A percentile compares a stretch with the other conserved stretches of the same genome.
Conservation (phyloP, 2,888 invertebrate species). For the Hirtodrosophila histrioides region DNA sequence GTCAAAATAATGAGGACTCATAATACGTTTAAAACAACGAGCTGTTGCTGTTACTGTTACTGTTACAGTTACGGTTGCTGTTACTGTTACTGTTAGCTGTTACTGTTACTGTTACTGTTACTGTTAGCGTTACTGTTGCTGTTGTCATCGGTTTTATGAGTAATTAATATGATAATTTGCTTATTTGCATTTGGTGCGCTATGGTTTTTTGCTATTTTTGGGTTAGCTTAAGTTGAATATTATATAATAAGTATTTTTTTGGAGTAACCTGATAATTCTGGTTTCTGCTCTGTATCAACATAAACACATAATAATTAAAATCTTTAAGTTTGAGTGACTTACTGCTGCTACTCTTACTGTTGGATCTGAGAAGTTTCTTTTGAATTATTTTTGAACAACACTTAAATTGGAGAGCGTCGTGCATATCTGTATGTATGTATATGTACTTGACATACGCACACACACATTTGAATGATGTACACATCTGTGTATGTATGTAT, state of each 20-base stretch:
- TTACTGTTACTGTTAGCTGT: constrained; percentile 8
- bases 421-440: constrained; percentile 6
- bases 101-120: constrained; percentile 15
- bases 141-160: constrained; percentile 7
- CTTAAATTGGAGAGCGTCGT: constrained; percentile 37
- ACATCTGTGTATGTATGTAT: constrained; percentile 26
- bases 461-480: too few relatives aligned
- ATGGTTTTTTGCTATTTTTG: constrained; percentile 21
- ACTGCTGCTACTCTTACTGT: constrained; percentile 3
- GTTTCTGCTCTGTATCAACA: constrained; percentile 16
- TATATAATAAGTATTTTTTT: constrained; percentile 7
- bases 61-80: constrained; percentile 15
- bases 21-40: constrained; percentile 19
- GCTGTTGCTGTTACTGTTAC: constrained; percentile 30
- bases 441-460: too few relatives aligned
- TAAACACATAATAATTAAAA: constrained; percentile 20
- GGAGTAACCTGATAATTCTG: constrained; percentile 11
- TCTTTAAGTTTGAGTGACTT: constrained; percentile 4
- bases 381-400: constrained; percentile 40
- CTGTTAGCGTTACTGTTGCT: constrained; percentile 20
- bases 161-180: constrained; percentile 31
- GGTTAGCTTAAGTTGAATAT: constrained; percentile 44
- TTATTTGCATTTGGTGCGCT: constrained; percentile 30
- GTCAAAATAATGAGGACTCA: constrained; percentile 36
- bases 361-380: constrained; percentile 23